phyloP scores from a whole-genome alignment of 2,888 invertebrate species.

The Platerodrilus igneus region DNA sequence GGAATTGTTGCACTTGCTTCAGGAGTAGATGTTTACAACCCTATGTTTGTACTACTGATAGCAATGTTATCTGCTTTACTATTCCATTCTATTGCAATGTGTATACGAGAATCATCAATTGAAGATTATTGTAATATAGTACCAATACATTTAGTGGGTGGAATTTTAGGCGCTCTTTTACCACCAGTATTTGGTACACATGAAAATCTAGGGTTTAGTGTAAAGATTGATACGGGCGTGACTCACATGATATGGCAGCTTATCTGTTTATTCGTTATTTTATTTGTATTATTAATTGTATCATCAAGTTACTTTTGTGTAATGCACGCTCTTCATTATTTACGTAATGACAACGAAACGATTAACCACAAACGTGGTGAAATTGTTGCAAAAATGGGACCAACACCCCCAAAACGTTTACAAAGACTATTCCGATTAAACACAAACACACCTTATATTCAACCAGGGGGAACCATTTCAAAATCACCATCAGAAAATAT shows the following conservation, averaged over 20 bases:
- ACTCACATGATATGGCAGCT: conserved; percentile 24
- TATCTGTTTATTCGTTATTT: conserved; percentile 11
- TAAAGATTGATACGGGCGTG: conserved; percentile 1
- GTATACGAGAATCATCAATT: conserved; percentile 35
- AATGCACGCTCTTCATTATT: no score
- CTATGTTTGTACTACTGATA: conserved; percentile 33
- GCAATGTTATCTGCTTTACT: conserved; percentile 34
- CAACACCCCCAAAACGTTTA: conserved; percentile 13
- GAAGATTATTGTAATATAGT: conserved; percentile 46
- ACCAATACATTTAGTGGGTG: conserved; percentile 39
- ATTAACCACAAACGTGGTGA: conserved; percentile 20
- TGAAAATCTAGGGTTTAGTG: conserved; percentile 14
- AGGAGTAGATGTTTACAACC: conserved; percentile 39
- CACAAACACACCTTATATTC: conserved; percentile 16
- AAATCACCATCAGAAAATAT: neutral
- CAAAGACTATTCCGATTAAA: conserved; percentile 17
- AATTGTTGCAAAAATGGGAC: conserved; percentile 10
- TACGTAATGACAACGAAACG: conserved; percentile 25
- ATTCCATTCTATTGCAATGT: conserved; percentile 35
- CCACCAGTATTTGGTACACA: conserved; percentile 32
- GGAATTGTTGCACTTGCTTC: conserved; percentile 40
- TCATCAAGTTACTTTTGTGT: no score
- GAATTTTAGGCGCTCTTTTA: conserved; percentile 37
- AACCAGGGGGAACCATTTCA: conserved; percentile 23
- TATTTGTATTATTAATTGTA: conserved; percentile 16